Evolutionary conservation across 2,797 vertebrate genomes (phyloP).

Genomic region (Peromyscus melanophrys): DNA sequence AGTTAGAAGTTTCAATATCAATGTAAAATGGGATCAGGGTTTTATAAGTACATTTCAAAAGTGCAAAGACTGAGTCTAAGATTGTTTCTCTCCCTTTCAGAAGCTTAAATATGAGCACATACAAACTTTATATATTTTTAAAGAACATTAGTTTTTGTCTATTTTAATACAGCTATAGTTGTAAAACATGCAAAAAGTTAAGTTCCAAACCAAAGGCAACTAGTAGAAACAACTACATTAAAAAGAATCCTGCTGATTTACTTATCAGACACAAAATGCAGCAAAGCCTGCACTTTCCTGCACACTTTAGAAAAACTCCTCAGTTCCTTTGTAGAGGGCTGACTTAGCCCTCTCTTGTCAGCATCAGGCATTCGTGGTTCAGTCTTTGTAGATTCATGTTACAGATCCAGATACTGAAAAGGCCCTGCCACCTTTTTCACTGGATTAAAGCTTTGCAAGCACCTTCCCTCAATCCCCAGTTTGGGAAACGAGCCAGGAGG

Average conservation of each 20-base stretch:
- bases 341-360: slow-evolving; percentile 31
- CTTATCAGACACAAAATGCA: slow-evolving; percentile 46
- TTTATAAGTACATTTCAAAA: slow-evolving; percentile 70
- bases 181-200: slow-evolving; percentile 66
- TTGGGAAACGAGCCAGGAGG: slow-evolving; percentile 28
- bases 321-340: slow-evolving; percentile 36
- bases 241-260: slow-evolving; percentile 62
- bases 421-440: slow-evolving; percentile 2
- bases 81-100: slow-evolving; percentile 57
- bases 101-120: slow-evolving; percentile 68
- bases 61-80: slow-evolving; percentile 19
- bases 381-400: background rate
- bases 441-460: slow-evolving; percentile 28
- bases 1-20: slow-evolving; percentile 73
- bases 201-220: slow-evolving; percentile 62
- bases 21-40: slow-evolving; percentile 52
- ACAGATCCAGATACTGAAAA: slow-evolving; percentile 63
- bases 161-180: slow-evolving; percentile 56
- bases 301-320: slow-evolving; percentile 35
- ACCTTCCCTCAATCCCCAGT: background rate
- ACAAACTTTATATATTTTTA: background rate
- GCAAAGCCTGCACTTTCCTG: slow-evolving; percentile 8
- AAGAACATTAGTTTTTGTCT: background rate
- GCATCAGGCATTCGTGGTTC: slow-evolving; percentile 6
- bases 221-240: slow-evolving; percentile 63